phyloP scores from a whole-genome alignment of 2,888 invertebrate species.

The Dryocosmus kuriphilus region DNA sequence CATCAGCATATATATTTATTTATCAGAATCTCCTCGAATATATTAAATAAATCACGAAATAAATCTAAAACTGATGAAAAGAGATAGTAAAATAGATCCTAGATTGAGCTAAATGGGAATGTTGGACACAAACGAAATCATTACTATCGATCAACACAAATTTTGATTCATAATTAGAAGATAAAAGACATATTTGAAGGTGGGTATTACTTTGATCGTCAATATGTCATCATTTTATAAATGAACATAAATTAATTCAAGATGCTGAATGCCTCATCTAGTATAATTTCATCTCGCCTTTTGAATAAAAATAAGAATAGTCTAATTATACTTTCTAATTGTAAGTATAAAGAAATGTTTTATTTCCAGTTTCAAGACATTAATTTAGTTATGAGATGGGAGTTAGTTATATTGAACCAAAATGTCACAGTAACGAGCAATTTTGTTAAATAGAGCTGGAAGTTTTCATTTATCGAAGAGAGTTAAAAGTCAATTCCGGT shows the following conservation, averaged over 20 bases:
- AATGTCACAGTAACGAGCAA: conserved; percentile 4
- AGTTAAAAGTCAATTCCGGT: conserved; percentile 28
- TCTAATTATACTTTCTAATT: not conserved
- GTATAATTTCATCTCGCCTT: not conserved
- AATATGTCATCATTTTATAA: conserved; percentile 5
- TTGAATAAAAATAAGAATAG: not conserved
- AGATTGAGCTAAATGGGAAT: not conserved
- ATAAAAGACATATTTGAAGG: not conserved
- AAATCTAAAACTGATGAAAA: conserved; percentile 12
- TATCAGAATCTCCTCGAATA: not conserved
- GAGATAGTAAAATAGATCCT: conserved; percentile 20
- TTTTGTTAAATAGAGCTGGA: not conserved
- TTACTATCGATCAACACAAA: conserved; percentile 19
- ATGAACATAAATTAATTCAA: conserved; percentile 29
- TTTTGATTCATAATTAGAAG: not conserved
- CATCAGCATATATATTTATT: conserved; percentile 3
- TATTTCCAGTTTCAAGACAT: not conserved
- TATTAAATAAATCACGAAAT: conserved; percentile 26
- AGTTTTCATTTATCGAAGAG: conserved; percentile 11
- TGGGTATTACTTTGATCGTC: not conserved
- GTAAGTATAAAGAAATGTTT: not conserved
- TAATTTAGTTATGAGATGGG: too few relatives aligned
- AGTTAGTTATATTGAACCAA: not conserved
- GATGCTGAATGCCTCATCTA: not conserved
- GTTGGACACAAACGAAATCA: not conserved